Conservation (phyloP, 1,140 invertebrate species). For the Dysdera silvatica region DNA sequence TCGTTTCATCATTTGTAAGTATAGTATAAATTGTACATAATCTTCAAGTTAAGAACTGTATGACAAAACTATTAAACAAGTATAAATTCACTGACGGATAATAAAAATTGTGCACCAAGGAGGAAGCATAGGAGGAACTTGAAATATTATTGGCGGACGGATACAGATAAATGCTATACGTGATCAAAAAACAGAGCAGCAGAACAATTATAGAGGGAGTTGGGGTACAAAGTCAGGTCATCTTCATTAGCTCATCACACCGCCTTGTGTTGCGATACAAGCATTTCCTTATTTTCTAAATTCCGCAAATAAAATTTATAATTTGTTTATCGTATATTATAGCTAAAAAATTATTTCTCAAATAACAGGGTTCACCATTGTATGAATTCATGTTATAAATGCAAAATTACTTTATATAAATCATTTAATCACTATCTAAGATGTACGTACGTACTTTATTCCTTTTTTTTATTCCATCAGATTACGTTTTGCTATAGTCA, state of each 20-base stretch:
- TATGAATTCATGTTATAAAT: neutral
- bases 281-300: no score
- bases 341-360: neutral
- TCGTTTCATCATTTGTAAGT: neutral
- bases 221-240: no score
- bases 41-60: neutral
- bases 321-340: no score
- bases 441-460: neutral
- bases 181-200: no score
- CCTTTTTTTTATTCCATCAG: neutral
- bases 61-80: neutral
- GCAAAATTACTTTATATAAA: neutral
- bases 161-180: no score
- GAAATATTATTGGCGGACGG: no score
- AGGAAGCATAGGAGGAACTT: no score
- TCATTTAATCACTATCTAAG: neutral
- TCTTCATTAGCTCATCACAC: no score
- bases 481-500: neutral
- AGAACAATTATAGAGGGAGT: no score
- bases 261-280: no score
- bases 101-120: no score
- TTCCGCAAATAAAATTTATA: no score
- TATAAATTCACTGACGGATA: neutral
- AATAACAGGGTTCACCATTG: neutral
- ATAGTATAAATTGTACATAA: neutral